A percentile compares a stretch with the other conserved stretches of the same genome.
Conservation (phyloP, 2,888 invertebrate species). For the Dascillus cervinus region DNA sequence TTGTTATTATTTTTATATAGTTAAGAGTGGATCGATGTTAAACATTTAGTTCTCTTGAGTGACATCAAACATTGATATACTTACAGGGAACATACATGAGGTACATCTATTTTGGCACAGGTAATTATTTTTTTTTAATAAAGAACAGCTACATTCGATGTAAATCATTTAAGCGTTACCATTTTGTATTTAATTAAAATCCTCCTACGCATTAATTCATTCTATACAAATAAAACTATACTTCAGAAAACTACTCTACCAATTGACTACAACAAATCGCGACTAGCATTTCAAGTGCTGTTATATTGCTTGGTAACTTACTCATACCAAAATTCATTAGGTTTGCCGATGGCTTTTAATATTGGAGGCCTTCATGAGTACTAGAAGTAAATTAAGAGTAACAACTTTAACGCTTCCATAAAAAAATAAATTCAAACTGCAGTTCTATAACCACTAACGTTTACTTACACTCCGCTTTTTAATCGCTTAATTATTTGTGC, state of each 20-base stretch:
- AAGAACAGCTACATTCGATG: conserved; percentile 23
- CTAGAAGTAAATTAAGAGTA: no score
- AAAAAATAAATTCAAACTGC: no score
- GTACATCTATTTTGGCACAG: conserved; percentile 77
- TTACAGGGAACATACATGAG: conserved; percentile 46
- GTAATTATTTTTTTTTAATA: conserved; percentile 33
- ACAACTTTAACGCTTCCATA: no score
- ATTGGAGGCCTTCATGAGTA: no score
- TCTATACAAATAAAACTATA: conserved; percentile 15
- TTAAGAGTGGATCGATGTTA: conserved; percentile 37
- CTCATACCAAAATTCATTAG: no score
- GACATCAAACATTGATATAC: conserved; percentile 23
- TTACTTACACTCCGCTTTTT: no score
- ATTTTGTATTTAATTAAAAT: no score
- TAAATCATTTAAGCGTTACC: conserved; percentile 15
- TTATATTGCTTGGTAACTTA: conserved; percentile 34
- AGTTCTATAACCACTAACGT: no score
- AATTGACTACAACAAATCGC: conserved; percentile 32
- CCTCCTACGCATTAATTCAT: no score
- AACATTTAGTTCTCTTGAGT: conserved; percentile 32
- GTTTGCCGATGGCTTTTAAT: no score
- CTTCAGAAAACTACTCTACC: conserved; percentile 20
- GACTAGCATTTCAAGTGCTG: conserved; percentile 35
- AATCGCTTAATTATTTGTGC: no score
- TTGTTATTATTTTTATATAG: no score